Base-by-base conservation (phyloP, 2,888 invertebrate genomes). In the Papilio protenor region DNA sequence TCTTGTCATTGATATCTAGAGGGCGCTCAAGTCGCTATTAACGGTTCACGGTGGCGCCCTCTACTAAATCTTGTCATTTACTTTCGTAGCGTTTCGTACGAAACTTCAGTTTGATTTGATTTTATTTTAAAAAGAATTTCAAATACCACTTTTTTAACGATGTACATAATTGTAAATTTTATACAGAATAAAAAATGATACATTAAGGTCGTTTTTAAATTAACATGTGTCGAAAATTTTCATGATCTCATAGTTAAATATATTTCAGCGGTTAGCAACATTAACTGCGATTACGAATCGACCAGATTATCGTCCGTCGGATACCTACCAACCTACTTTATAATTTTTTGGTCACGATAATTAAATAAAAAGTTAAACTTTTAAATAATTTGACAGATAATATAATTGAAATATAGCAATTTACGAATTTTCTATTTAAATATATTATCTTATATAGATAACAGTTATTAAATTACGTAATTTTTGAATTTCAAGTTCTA, bases 171-270 rank as follows among this genome's bases (percentile, higher is more conserved):
- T 3, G 55, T 47, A 47, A 4, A 52, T 16, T 16, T 52, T 59
- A 59, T 27, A 16, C 6, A 27, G 27, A 61, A 5, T 61, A 12
- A 27, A 27, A 21, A 12, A 23, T 61, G 27, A 16, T 27, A 27
- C 61, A 27, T 27, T 61, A 64, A 69, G 45, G n/a, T 5, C 45
- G 1, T 11, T 45, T 40, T 69, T 72, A 52, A 55, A n/a, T 72
- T 27, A 55, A 18, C 52, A 40, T 73, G 40, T 57, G 57, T 73
- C 21, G 73, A 75, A 73, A 77, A 76, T 69, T 55, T 77, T 55
- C 81, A 82, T 85, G 84, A 84, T 79, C 81, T 85, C 84, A 84
- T 79, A 69, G 81, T 82, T 83, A 83, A 57, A 76, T 76, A 75
- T 82, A 83, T 85, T 83, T 81, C 81, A 83, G 80, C 78, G 77